Evolutionary conservation across 1,140 invertebrate genomes (phyloP).

Genomic region (Yoshiicerus persimilis): DNA sequence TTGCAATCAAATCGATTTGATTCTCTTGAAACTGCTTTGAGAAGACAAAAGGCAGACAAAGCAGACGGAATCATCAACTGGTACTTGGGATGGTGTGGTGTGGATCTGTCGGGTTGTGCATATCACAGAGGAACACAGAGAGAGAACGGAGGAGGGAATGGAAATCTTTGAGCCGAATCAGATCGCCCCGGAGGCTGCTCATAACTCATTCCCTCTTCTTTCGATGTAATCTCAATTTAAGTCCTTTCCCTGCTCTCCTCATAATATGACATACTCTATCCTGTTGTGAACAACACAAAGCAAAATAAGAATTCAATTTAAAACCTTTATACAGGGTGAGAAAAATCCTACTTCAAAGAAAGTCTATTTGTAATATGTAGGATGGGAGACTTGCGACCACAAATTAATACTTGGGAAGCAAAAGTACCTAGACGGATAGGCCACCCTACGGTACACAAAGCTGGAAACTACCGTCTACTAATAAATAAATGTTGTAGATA

Average conservation of each 20-base stretch:
- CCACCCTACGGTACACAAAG: too few species aligned
- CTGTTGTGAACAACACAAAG: background rate
- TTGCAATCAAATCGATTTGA: background rate
- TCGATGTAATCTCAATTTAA: conserved; percentile 6
- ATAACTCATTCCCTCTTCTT: conserved; percentile 17
- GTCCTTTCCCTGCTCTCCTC: background rate
- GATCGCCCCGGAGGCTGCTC: background rate
- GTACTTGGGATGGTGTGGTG: background rate
- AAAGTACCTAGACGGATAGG: too few species aligned
- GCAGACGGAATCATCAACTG: background rate
- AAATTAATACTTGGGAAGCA: too few species aligned
- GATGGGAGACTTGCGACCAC: too few species aligned
- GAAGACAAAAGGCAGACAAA: background rate
- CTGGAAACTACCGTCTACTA: too few species aligned
- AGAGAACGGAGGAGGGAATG: background rate
- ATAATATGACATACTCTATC: conserved; percentile 3
- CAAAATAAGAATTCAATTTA: background rate
- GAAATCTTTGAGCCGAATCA: background rate
- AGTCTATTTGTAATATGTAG: too few species aligned
- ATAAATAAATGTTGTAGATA: too few species aligned
- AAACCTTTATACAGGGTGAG: background rate
- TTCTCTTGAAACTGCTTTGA: background rate
- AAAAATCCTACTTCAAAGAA: background rate
- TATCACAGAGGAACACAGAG: background rate
- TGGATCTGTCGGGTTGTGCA: background rate